Evolutionary conservation across 2,113 vertebrate species (phyloP).

Genomic region (Neolamprologus sp.): DNA sequence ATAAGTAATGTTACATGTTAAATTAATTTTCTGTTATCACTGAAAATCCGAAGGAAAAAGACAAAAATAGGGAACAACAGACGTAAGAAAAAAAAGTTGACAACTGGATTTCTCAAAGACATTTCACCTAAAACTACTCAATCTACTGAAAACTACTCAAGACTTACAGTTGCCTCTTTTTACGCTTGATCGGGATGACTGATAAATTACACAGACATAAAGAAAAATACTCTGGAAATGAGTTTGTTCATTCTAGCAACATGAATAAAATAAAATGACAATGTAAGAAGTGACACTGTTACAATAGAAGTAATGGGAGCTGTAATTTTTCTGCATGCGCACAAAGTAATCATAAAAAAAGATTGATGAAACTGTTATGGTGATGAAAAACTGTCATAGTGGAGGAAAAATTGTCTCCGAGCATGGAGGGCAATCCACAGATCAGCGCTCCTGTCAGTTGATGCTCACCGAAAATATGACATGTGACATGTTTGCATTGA

Average conservation of each 20-base stretch:
- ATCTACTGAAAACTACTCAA: not conserved
- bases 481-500: not conserved
- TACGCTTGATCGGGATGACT: fast-evolving
- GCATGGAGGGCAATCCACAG: not conserved
- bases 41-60: not conserved
- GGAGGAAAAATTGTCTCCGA: not conserved
- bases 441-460: not conserved
- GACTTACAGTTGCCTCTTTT: not conserved
- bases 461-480: not conserved
- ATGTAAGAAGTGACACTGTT: not conserved
- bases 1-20: not conserved
- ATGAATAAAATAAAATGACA: not conserved
- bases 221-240: not conserved
- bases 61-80: not conserved
- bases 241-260: not conserved
- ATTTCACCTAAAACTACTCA: not conserved
- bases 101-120: not conserved
- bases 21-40: not conserved
- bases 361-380: not conserved
- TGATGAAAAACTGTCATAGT: not conserved
- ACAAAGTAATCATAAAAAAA: not conserved
- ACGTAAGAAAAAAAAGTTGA: not conserved
- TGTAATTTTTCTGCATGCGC: not conserved
- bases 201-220: not conserved
- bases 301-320: not conserved